Conservation (phyloP, 2,113 vertebrate genomes). For the Marmota monax region DNA sequence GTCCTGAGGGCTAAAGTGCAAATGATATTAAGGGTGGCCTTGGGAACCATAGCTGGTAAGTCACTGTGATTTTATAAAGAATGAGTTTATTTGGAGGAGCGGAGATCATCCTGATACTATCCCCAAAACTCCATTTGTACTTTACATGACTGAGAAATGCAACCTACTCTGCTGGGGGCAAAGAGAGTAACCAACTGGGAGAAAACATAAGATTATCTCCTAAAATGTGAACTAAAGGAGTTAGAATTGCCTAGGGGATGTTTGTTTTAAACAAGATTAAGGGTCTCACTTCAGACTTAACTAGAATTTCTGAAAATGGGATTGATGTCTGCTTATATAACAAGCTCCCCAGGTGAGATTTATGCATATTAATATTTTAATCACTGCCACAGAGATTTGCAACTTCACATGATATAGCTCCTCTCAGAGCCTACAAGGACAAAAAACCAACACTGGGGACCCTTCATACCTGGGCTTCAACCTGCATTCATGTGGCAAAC, state of each 20-base stretch:
- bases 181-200: neutral
- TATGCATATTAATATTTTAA: neutral
- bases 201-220: neutral
- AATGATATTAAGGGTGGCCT: neutral
- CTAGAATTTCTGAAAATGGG: slow-evolving; percentile 40
- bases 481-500: neutral
- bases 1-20: neutral
- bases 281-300: neutral
- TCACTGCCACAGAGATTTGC: neutral
- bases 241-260: neutral
- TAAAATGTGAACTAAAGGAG: slow-evolving; percentile 8
- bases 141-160: neutral
- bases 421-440: neutral
- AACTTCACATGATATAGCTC: neutral
- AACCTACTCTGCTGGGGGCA: neutral
- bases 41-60: neutral
- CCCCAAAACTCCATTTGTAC: neutral
- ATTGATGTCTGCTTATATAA: neutral
- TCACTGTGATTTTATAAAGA: neutral
- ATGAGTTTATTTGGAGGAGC: neutral
- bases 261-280: slow-evolving; percentile 34
- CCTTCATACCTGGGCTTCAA: neutral
- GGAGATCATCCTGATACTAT: neutral
- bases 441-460: neutral
- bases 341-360: neutral